These are phyloP conservation scores for Sinotaia quadrata DNA, from an alignment of 2,888 invertebrate genomes.

Conservation along the genomic window DNA sequence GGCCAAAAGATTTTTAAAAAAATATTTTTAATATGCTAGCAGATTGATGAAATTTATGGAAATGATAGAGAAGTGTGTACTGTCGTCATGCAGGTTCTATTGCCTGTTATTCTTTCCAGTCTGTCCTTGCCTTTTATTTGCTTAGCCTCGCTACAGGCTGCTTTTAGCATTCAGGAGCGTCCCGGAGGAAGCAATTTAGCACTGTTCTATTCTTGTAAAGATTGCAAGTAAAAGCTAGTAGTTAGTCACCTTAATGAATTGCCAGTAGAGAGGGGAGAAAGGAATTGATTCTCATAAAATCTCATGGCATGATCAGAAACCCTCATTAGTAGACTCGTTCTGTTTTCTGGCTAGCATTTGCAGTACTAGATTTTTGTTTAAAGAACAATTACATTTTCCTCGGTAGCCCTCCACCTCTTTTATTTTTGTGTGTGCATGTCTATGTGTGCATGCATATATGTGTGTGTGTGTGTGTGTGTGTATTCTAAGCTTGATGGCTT, in stretches of 20 bases:
- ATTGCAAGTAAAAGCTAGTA: neutral
- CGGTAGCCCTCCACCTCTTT: no score
- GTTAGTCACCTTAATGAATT: neutral
- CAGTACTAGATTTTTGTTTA: neutral
- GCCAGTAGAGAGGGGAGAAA: neutral
- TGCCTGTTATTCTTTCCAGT: no score
- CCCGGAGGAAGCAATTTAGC: constrained; percentile 5
- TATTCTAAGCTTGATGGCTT: no score
- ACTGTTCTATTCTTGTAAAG: neutral
- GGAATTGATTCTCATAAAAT: neutral
- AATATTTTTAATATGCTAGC: no score
- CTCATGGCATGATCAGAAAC: neutral
- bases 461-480: no score
- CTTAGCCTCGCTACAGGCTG: neutral
- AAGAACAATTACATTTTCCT: neutral
- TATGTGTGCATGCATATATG: no score
- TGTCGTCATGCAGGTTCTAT: no score
- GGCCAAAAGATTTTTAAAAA: no score
- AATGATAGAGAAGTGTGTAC: no score
- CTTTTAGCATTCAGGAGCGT: neutral
- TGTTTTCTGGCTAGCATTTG: neutral
- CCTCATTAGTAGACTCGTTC: constrained; percentile 6
- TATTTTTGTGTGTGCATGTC: no score
- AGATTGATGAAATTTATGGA: no score
- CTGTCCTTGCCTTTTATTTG: constrained; percentile 1